Evolutionary conservation across 53 echinoderm and acorn worm species (phyloP).

Genomic region (Temnopleurus reevesii): DNA sequence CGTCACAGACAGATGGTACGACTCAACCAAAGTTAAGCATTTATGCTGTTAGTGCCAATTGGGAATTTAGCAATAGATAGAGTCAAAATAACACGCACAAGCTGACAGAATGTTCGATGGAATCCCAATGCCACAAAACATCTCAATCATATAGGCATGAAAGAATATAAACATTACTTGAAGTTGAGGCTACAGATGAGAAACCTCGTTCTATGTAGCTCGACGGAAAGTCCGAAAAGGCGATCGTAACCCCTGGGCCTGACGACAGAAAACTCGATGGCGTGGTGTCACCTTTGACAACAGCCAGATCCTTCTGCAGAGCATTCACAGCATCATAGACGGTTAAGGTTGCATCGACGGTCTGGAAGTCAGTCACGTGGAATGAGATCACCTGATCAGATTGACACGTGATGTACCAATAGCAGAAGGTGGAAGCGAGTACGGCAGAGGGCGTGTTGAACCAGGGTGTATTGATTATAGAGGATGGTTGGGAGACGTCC

Average conservation of each 20-base stretch:
- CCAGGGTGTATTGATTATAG: slow-evolving; percentile 13
- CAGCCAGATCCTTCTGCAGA: slow-evolving; percentile 29
- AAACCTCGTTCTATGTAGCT: slow-evolving; percentile 31
- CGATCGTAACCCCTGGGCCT: background rate
- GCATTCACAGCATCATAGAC: slow-evolving; percentile 13
- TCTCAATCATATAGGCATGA: too few species aligned
- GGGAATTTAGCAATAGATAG: too few species aligned
- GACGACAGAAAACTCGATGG: background rate
- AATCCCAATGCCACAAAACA: too few species aligned
- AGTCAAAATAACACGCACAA: too few species aligned
- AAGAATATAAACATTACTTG: slow-evolving; percentile 15
- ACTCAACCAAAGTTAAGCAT: too few species aligned
- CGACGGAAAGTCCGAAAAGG: slow-evolving; percentile 3
- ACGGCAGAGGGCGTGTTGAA: background rate
- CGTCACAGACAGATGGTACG: too few species aligned
- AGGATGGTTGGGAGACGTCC: background rate
- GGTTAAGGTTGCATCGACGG: background rate
- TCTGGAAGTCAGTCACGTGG: slow-evolving; percentile 21
- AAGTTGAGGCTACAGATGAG: background rate
- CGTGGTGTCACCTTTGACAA: background rate
- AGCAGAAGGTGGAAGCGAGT: slow-evolving; percentile 19
- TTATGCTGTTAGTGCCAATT: too few species aligned
- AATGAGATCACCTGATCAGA: background rate
- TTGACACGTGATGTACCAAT: slow-evolving; percentile 38
- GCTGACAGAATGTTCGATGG: too few species aligned